Base-by-base conservation (phyloP, 2,113 vertebrate species). In the Malurus alboscapulatus region DNA sequence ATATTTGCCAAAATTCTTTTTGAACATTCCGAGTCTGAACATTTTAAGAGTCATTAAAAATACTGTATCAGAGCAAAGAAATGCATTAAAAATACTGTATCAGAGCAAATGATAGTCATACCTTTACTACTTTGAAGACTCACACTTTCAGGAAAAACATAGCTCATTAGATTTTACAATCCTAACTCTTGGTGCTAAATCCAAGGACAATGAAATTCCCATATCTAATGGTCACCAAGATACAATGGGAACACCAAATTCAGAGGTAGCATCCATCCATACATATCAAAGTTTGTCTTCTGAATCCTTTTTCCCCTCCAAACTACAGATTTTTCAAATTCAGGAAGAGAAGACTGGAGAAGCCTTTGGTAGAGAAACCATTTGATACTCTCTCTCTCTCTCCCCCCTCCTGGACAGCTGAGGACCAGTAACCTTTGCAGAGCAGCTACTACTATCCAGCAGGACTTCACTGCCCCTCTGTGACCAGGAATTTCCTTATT, bases 401-500 rank as follows among this genome's bases (percentile, higher is more conserved):
- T 38, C 38, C 10, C 38, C 38, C 36, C 50, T 48, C 66, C 32
- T 3, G 50, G 29, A 47, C 16, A 40, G 71, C 47, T 53, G n/a
- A 85, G 62, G 44, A 87, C 17, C 27, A 62, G 71, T 4, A 7
- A 47, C 15, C 26, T 54, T 24, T 47, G 54, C 58, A 83, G 48
- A 65, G 29, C 29, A 66, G 47, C 42, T 51, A 54, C 15, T 54
- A n/a, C 72, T 22, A 32, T 22, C 29, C 76, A 44, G 12, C 44
- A 58, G 0, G 1, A 45, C 12, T 5, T 10, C 38, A 27, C 26
- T 1, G 2, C 4, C 2, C n/a, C 24, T 40, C 54, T 72, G 29
- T 2, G 2, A 63, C 26, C 27, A 44, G 12, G 6, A 32, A 58
- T 58, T 65, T 53, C 75, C 25, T 82, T 25, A 40, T 3, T 17